A percentile compares a stretch with the other conserved stretches of the same genome.
Conservation (phyloP, 2,888 invertebrate species). For the Phania funesta region DNA sequence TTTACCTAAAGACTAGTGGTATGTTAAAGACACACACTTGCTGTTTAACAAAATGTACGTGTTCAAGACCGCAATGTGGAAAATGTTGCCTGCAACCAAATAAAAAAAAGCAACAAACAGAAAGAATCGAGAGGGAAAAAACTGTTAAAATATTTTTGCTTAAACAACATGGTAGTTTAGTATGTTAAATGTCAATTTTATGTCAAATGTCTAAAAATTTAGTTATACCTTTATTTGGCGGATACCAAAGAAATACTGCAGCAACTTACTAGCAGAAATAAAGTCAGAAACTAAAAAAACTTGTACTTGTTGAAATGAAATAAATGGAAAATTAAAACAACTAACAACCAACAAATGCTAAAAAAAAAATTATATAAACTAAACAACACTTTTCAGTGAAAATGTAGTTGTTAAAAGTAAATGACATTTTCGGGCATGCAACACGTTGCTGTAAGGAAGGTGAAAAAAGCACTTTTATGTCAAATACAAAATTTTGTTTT, state of each 20-base stretch:
- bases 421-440: slow-evolving; percentile 58
- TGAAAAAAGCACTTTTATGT: neutral
- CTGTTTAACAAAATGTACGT: slow-evolving; percentile 44
- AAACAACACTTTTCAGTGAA: slow-evolving; percentile 51
- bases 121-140: neutral
- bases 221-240: slow-evolving; percentile 51
- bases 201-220: slow-evolving; percentile 71
- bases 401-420: slow-evolving; percentile 64
- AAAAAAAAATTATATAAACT: slow-evolving; percentile 5
- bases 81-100: slow-evolving; percentile 2
- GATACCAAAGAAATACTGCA: slow-evolving; percentile 16
- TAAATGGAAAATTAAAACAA: slow-evolving; percentile 57
- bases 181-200: slow-evolving; percentile 77
- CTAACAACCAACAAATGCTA: slow-evolving; percentile 7
- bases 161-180: slow-evolving; percentile 68
- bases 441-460: slow-evolving; percentile 28
- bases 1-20: slow-evolving; percentile 2
- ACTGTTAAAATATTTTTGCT: slow-evolving; percentile 40
- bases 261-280: neutral
- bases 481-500: neutral
- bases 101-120: neutral
- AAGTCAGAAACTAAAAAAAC: slow-evolving; percentile 7
- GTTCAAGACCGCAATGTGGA: slow-evolving; percentile 18
- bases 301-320: slow-evolving; percentile 59
- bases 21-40: slow-evolving; percentile 44